Percentiles rank a stretch among this genome's conserved stretches.
These are phyloP conservation scores for Hormaphis cornu DNA, from an alignment of 1,140 invertebrate species.

Conservation along the genomic window DNA sequence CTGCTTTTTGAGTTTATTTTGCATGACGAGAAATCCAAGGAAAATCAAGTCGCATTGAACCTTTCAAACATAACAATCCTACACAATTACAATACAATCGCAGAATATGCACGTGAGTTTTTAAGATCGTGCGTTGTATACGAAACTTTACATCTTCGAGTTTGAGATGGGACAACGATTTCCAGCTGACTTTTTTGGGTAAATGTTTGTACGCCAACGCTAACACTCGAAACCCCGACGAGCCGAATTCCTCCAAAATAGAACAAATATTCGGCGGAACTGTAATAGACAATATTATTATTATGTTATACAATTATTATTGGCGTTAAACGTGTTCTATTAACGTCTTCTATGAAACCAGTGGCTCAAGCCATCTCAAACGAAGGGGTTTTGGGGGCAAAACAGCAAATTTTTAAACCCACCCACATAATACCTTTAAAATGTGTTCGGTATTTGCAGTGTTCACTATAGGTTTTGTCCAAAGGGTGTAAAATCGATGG, in stretches of 20 bases:
- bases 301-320: not conserved
- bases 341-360: no score
- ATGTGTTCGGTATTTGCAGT: no score
- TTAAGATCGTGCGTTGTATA: conserved; percentile 47
- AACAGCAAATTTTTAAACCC: no score
- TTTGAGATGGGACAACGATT: conserved; percentile 43
- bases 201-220: conserved; percentile 66
- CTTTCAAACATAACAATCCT: not conserved
- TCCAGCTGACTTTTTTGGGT: conserved; percentile 51
- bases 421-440: no score
- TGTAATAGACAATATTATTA: conserved; percentile 35
- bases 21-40: conserved; percentile 75
- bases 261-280: conserved; percentile 60
- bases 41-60: conserved; percentile 66
- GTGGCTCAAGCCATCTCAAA: no score
- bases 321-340: no score
- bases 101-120: conserved; percentile 40
- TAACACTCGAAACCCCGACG: conserved; percentile 78
- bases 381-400: no score
- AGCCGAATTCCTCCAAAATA: conserved; percentile 66
- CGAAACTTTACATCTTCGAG: conserved; percentile 64
- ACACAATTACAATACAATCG: conserved; percentile 38
- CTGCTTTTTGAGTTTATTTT: conserved; percentile 79
- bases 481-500: no score
- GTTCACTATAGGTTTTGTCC: no score